Evolutionary conservation across 2,113 vertebrate genomes (phyloP), one percentile per base, ranked within the genome.

Genomic region (Sebastes fasciatus): DNA sequence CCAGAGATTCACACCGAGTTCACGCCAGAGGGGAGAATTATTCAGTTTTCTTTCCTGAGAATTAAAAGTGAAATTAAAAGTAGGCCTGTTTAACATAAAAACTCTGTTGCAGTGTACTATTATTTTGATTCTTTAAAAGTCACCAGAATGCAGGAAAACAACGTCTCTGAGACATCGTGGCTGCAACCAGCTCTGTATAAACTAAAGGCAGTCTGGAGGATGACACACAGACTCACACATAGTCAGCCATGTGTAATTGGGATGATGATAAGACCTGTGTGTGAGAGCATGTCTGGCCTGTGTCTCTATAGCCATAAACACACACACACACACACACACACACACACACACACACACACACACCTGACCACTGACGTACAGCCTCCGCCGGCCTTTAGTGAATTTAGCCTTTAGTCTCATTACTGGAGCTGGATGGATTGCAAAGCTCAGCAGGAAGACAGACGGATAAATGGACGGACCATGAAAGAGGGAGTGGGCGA

Each of bases 361-460:
- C 43, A 21, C 51, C 57, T 63, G 34, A 57, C 14, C 60, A 52
- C 46, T n/a, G 23, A 40, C 62, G 12, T 0, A 19, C 16, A 0
- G n/a, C 67, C n/a, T 54, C 65, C 10, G 1, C 0, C 3, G 6
- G 23, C 62, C 12, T 66, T 40, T 16, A 46, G 45, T 64, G 67
- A 69, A 5, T 77, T 80, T 46, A 67, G 83, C 73, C 60, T 67
- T 72, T 49, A 62, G 79, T 73, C 5, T 85, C 11, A 10, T 87
- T 52, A 62, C 74, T 43, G 62, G 48, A 85, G 21, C 64, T 48
- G 65, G 48, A 79, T 34, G 34, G 34, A 34, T 34, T 34, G 34
- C 34, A 34, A 34, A 34, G 34, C 34, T 34, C 66, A 48, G 46
- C n/a, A 5, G 34, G 67, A 61, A 64, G 77, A 84, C 19, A 13